A percentile compares a stretch with the other conserved stretches of the same genome.
Evolutionary conservation across 2,113 vertebrate species (phyloP).

Genomic region (Gallinago media): DNA sequence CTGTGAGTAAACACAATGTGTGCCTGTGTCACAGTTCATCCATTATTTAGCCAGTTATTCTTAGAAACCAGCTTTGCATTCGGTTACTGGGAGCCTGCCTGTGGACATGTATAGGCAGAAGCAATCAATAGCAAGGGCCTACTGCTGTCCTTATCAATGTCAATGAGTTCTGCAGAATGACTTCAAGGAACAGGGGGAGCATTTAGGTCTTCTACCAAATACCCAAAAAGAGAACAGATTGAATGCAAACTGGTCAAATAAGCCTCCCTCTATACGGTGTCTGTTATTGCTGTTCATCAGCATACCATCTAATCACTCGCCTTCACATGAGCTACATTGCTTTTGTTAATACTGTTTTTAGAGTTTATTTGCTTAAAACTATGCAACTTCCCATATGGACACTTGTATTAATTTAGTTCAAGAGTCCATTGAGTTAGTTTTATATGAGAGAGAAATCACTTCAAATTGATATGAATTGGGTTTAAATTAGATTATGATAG

Average conservation of each 20-base stretch:
- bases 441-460: not conserved
- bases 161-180: not conserved
- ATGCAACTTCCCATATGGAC: not conserved
- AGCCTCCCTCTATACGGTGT: not conserved
- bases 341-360: not conserved
- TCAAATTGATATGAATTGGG: not conserved
- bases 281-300: not conserved
- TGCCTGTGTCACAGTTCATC: not conserved
- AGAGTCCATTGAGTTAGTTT: conserved; percentile 3
- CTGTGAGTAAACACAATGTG: not conserved
- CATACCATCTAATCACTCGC: not conserved
- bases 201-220: not conserved
- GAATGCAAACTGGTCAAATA: not conserved
- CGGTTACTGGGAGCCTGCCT: not conserved
- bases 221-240: not conserved
- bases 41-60: conserved; percentile 19
- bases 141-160: not conserved
- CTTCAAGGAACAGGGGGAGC: not conserved
- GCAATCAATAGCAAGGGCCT: not conserved
- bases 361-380: not conserved
- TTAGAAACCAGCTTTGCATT: not conserved
- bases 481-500: conserved; percentile 28
- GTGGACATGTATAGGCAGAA: not conserved
- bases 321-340: not conserved
- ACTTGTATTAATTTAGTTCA: conserved; percentile 4